Percentiles rank a stretch among this genome's conserved stretches.
phyloP scores from a whole-genome alignment of 2,113 vertebrate species.

The Leptocoma aspasia region DNA sequence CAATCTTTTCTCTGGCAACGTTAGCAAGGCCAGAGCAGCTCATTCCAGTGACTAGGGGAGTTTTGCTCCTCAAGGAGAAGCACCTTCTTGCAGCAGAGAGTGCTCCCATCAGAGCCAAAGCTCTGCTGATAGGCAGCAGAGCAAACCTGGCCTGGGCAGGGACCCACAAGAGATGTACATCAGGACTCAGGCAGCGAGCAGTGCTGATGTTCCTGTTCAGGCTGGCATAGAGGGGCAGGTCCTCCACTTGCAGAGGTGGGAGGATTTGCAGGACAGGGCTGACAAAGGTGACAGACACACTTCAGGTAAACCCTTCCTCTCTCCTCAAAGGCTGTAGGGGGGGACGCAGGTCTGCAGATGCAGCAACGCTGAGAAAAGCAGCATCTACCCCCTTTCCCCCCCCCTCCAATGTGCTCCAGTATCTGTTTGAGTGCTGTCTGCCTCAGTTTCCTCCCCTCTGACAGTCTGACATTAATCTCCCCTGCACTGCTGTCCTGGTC shows the following conservation, averaged over 20 bases:
- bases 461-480: constrained; percentile 78
- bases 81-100: not conserved
- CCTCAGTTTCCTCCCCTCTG: constrained; percentile 67
- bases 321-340: not conserved
- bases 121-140: not conserved
- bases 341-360: not conserved
- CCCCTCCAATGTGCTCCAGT: not conserved
- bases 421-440: constrained; percentile 54
- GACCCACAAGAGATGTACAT: not conserved
- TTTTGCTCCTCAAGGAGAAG: fast-evolving
- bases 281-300: not conserved
- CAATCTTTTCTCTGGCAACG: not conserved
- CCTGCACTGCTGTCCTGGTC: constrained; percentile 67
- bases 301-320: not conserved
- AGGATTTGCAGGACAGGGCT: not conserved
- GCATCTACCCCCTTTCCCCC: not conserved
- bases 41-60: fast-evolving
- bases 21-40: not conserved
- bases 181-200: not conserved
- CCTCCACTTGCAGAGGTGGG: not conserved
- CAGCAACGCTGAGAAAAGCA: not conserved
- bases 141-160: not conserved
- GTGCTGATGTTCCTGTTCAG: not conserved
- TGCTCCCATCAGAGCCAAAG: not conserved
- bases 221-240: not conserved